phyloP scores from a whole-genome alignment of 1,140 invertebrate genomes.

The Trichonephila inaurata region DNA sequence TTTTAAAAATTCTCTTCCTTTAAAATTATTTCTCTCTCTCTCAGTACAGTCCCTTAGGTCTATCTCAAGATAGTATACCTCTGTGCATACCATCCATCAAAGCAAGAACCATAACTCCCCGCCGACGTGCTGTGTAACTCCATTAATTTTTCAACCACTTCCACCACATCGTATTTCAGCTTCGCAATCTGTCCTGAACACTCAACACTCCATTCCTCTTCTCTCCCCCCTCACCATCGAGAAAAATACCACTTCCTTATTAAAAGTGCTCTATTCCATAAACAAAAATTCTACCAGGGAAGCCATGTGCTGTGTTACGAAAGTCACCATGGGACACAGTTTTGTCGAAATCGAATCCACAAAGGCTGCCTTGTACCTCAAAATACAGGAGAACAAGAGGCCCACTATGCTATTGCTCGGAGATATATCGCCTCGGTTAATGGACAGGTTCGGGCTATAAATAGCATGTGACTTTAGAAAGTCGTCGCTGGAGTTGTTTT shows the following conservation, averaged over 20 bases:
- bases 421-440: constrained; percentile 12
- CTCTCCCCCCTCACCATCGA: not conserved
- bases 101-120: not conserved
- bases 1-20: too few species aligned
- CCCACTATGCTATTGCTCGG: not conserved
- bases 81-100: not conserved
- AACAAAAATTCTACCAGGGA: not conserved
- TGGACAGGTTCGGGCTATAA: constrained; percentile 44
- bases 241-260: constrained; percentile 11
- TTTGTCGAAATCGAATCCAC: constrained; percentile 21
- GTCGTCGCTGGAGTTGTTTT: not conserved
- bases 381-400: not conserved
- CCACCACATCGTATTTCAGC: not conserved
- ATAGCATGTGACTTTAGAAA: not conserved
- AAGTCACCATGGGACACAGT: constrained; percentile 9
- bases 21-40: too few species aligned
- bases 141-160: constrained; percentile 1
- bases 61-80: not conserved
- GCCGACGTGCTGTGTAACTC: not conserved
- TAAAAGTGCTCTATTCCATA: not conserved
- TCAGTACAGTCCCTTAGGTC: not conserved
- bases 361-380: not conserved
- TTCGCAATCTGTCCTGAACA: not conserved
- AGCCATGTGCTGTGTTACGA: not conserved
- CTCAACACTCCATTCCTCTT: not conserved